phyloP scores from a whole-genome alignment of 2,113 vertebrate genomes.

The Saimiri boliviensis region DNA sequence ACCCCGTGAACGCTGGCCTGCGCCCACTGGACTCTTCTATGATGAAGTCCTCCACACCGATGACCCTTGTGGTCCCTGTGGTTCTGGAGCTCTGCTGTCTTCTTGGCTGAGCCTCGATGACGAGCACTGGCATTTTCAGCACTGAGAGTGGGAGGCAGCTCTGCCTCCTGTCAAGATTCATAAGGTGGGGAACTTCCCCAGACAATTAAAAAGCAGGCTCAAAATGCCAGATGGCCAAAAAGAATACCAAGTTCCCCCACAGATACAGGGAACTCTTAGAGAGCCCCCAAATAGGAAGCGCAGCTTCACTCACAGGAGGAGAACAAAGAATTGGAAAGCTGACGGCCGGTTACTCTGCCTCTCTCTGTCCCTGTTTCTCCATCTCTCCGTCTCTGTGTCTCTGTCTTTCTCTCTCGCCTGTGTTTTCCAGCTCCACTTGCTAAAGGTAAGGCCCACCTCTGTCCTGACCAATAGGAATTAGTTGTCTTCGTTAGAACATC shows the following conservation, averaged over 20 bases:
- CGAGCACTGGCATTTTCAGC: background rate
- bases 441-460: background rate
- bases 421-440: background rate
- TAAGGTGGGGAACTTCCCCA: background rate
- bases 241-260: background rate
- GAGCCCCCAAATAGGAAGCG: background rate
- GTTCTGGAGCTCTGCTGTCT: background rate
- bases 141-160: background rate
- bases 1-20: background rate
- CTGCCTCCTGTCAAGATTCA: background rate
- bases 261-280: background rate
- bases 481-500: background rate
- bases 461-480: background rate
- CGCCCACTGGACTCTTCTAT: background rate
- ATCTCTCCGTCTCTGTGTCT: background rate
- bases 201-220: background rate
- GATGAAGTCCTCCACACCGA: too few relatives aligned
- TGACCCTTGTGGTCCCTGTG: too few relatives aligned
- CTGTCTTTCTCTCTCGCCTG: background rate
- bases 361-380: background rate
- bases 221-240: background rate
- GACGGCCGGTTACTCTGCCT: accelerated
- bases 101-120: too few relatives aligned
- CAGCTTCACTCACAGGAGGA: background rate
- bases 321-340: background rate